These are phyloP conservation scores for Dioctria linearis DNA, from an alignment of 2,888 invertebrate species.

Conservation along the genomic window DNA sequence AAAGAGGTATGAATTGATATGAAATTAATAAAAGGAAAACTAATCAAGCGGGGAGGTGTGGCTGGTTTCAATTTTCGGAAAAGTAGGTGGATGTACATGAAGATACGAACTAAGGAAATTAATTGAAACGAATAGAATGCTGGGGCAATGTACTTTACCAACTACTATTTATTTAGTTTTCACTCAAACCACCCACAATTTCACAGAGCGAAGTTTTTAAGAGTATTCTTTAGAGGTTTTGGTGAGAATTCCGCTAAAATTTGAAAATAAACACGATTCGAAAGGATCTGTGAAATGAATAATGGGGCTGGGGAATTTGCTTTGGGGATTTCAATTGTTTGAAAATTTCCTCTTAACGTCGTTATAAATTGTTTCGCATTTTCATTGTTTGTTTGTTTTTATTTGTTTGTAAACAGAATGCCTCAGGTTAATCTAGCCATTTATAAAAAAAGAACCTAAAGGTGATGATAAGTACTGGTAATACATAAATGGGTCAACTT, in stretches of 20 bases:
- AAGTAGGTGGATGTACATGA: no score
- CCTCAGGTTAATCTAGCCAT: no score
- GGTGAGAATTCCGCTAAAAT: conserved; percentile 28
- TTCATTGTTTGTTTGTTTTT: not conserved
- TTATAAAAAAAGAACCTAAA: no score
- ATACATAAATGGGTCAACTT: no score
- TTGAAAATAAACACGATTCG: conserved; percentile 39
- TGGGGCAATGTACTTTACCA: no score
- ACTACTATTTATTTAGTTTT: no score
- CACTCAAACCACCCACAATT: no score
- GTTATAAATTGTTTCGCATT: conserved; percentile 45
- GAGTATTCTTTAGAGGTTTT: conserved; percentile 29
- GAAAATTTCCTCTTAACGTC: conserved; percentile 19
- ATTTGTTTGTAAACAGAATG: no score
- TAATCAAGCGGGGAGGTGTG: not conserved
- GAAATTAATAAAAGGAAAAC: conserved; percentile 18
- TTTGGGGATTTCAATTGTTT: conserved; percentile 42
- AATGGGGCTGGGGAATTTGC: conserved; percentile 11
- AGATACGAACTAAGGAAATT: no score
- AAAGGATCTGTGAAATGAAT: conserved; percentile 33
- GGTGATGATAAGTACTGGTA: no score
- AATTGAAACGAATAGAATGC: no score
- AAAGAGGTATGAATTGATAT: conserved; percentile 13
- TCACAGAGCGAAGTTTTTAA: not conserved
- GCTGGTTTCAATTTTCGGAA: no score